These are phyloP conservation scores for Echinarachnius parma DNA, from an alignment of 53 echinoderm and acorn worm species.

Conservation along the genomic window DNA sequence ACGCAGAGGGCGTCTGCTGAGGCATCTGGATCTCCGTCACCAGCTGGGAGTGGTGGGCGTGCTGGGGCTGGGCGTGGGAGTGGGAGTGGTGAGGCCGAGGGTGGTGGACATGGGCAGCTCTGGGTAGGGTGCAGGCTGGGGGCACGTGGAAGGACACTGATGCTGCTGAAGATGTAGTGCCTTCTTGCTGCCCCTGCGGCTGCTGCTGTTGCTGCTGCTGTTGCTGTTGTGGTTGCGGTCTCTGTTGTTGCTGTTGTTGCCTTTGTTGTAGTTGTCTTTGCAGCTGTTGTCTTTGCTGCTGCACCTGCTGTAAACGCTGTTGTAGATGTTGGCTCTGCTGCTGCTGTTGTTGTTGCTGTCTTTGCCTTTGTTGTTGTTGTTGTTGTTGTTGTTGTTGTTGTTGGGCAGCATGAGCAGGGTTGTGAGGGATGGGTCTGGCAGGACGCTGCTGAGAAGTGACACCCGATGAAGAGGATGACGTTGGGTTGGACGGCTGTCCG, in stretches of 20 bases:
- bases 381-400: conserved; percentile 25
- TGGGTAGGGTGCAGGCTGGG: not conserved
- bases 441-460: conserved; percentile 6
- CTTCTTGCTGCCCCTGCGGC: not conserved
- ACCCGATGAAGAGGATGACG: conserved; percentile 14
- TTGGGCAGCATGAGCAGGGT: conserved; percentile 28
- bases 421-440: conserved; percentile 34
- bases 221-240: not conserved
- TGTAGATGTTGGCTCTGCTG: not conserved
- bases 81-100: not conserved
- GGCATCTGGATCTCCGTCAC: conserved; percentile 83
- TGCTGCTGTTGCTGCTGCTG: conserved; percentile 15
- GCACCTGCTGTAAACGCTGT: too few species aligned
- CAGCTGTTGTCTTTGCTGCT: too few species aligned
- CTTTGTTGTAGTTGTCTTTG: not conserved
- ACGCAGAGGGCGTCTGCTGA: conserved; percentile 66
- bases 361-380: too few species aligned
- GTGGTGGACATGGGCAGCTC: conserved; percentile 9
- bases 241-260: conserved; percentile 12
- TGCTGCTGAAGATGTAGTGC: not conserved
- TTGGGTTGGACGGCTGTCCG: conserved; percentile 14
- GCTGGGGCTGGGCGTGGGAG: not conserved
- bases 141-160: conserved; percentile 21
- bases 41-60: conserved; percentile 18
- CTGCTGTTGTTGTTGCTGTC: not conserved